Conservation (phyloP, 2,113 vertebrate genomes). For the Neomonachus schauinslandi region DNA sequence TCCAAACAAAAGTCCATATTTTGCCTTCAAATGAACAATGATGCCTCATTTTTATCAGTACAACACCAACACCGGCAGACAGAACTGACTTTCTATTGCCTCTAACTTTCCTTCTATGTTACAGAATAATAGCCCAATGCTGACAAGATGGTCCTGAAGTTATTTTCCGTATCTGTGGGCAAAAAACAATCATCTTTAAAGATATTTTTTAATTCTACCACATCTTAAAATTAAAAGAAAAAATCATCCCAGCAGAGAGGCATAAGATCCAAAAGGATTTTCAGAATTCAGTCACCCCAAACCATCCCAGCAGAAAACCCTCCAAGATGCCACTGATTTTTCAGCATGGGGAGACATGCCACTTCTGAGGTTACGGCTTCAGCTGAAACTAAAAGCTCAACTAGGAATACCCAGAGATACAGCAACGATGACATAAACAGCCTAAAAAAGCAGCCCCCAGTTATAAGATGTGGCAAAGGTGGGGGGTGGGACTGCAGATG, state of each 20-base stretch:
- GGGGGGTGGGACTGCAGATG: not conserved
- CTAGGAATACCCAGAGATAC: conserved; percentile 39
- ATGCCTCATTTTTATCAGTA: not conserved
- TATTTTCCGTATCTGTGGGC: not conserved
- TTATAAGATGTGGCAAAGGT: conserved; percentile 42
- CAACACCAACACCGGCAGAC: not conserved
- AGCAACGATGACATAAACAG: conserved; percentile 69
- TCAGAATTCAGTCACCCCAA: conserved; percentile 50
- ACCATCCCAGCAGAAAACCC: conserved; percentile 13
- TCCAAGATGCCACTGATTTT: conserved; percentile 24
- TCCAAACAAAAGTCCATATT: not conserved
- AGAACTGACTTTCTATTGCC: not conserved
- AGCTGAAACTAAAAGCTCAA: conserved; percentile 60
- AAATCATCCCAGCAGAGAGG: conserved; percentile 25
- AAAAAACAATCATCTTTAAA: not conserved
- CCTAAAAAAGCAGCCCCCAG: conserved; percentile 21
- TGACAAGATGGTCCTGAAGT: not conserved
- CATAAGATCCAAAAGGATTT: not conserved
- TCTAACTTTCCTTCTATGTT: not conserved
- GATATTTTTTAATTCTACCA: not conserved
- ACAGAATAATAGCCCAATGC: not conserved
- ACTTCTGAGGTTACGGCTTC: conserved; percentile 37
- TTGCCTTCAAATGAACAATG: not conserved
- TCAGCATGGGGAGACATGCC: not conserved
- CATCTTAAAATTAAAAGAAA: conserved; percentile 3